Evolutionary conservation across 2,888 invertebrate species (phyloP).

Genomic region (Epinotia demarniana): DNA sequence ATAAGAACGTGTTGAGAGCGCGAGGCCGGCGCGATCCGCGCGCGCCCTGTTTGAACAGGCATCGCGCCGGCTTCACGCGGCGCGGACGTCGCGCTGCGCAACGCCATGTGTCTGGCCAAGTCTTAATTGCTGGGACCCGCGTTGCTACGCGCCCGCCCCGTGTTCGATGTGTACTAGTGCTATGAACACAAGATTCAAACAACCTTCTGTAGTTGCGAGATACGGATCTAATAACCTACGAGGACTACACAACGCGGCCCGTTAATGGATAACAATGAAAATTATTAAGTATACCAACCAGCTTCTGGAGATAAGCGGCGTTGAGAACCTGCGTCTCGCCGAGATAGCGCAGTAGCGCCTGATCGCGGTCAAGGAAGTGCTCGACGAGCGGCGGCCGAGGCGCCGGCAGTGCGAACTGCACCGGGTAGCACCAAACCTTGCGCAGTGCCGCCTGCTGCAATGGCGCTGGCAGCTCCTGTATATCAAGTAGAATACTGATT

Average conservation of each 20-base stretch:
- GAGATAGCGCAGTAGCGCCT: conserved; percentile 93
- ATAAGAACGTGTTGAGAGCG: too few species aligned
- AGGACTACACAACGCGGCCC: neutral
- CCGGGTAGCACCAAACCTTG: conserved; percentile 98
- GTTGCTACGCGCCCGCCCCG: too few species aligned
- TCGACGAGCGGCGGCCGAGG: conserved; percentile 94
- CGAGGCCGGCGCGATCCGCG: too few species aligned
- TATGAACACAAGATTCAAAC: too few species aligned
- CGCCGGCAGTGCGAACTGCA: conserved; percentile 94
- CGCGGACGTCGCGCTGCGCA: too few species aligned
- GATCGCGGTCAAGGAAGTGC: conserved; percentile 93
- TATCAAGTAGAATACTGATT: neutral
- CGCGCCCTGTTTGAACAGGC: too few species aligned
- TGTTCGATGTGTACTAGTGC: too few species aligned
- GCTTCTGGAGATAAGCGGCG: conserved; percentile 94
- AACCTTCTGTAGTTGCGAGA: too few species aligned
- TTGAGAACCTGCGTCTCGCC: conserved; percentile 94
- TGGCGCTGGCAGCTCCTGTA: conserved; percentile 85
- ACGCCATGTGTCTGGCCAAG: too few species aligned
- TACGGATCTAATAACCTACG: too few species aligned
- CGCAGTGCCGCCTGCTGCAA: conserved; percentile 89
- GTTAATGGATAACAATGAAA: neutral
- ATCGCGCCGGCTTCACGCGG: too few species aligned
- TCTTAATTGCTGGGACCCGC: too few species aligned
- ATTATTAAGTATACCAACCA: conserved; percentile 82